These are phyloP conservation scores for Herpailurus yagouaroundi DNA, from an alignment of 2,113 vertebrate species.

Conservation along the genomic window DNA sequence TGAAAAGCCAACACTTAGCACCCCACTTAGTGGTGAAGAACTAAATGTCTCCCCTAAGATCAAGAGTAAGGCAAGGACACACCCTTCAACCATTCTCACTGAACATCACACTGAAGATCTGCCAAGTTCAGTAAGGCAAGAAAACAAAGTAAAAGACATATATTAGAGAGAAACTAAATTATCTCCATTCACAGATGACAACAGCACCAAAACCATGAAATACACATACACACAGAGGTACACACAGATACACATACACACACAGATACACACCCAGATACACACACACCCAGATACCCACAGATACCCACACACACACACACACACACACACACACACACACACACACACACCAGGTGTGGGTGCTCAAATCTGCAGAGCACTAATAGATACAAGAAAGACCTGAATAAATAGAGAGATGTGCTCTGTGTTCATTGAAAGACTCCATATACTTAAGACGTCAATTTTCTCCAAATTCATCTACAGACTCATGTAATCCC, in stretches of 20 bases:
- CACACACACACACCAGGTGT: neutral
- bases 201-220: neutral
- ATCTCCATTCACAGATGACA: neutral
- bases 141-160: neutral
- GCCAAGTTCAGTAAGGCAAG: neutral
- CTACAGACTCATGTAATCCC: neutral
- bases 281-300: no score
- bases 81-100: accelerated
- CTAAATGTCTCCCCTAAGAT: no score
- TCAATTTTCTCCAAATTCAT: neutral
- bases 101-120: neutral
- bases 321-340: no score
- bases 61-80: neutral
- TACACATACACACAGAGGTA: no score
- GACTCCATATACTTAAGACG: neutral
- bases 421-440: neutral
- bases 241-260: no score
- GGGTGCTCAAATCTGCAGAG: neutral
- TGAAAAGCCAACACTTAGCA: neutral
- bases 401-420: no score
- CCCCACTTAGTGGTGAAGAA: no score
- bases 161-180: neutral
- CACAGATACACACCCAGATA: no score
- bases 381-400: neutral
- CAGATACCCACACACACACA: no score